Percentiles rank a stretch among this genome's conserved stretches.
Conservation (phyloP, 2,888 invertebrate species). For the Apamea crenata region DNA sequence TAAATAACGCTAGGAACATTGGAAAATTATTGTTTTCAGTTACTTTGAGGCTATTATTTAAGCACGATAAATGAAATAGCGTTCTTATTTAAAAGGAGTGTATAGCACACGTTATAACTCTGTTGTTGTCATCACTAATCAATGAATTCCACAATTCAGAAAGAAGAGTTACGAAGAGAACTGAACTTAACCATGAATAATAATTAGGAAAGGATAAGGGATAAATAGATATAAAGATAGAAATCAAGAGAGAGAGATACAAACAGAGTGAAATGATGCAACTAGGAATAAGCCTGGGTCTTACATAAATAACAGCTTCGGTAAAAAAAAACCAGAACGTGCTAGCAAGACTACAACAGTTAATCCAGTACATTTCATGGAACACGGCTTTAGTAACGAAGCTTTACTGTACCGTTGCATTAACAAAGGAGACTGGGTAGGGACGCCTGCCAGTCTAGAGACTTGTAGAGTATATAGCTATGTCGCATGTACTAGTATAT, state of each 20-base stretch:
- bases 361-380: slow-evolving; percentile 6
- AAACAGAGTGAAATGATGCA: background rate
- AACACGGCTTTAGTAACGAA: background rate
- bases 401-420: slow-evolving; percentile 12
- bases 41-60: background rate
- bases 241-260: background rate
- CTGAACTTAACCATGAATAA: background rate
- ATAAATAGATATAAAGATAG: background rate
- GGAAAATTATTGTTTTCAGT: slow-evolving; percentile 28
- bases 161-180: background rate
- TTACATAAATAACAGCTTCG: background rate
- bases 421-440: slow-evolving; percentile 3
- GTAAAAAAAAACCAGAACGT: background rate
- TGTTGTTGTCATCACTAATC: background rate
- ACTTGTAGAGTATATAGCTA: background rate
- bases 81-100: background rate
- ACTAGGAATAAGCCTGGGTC: background rate
- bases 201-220: background rate
- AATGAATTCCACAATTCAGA: background rate
- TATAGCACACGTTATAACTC: background rate
- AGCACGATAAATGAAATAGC: background rate
- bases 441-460: slow-evolving; percentile 15
- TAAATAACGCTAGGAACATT: slow-evolving; percentile 33
- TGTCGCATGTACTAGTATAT: background rate
- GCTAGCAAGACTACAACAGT: slow-evolving; percentile 6